Evolutionary conservation across 92 coral and sea anemone species (phyloP), one percentile per base, ranked within the genome.

Genomic region (Epizoanthus stellaris): DNA sequence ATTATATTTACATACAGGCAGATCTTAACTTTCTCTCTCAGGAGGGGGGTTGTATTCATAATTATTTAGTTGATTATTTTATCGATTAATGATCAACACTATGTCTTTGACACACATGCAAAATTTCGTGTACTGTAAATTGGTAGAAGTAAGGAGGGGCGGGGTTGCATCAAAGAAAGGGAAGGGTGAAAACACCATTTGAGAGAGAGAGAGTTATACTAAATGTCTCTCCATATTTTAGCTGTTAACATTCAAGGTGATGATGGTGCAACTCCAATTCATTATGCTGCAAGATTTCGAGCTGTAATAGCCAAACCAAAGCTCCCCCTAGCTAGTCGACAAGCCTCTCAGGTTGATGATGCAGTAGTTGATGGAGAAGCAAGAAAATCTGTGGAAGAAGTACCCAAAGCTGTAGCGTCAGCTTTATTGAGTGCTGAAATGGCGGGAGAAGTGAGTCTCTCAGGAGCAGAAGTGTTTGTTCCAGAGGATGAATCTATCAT

Each of bases 251-350:
- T 75, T 8, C 81, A 87, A 12, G 99, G 98, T 30, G 93, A 91
- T 58, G 97, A 96, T 91, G 99, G 99, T 43, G 98, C 99, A 16
- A 92, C 94, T 5, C 95, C 99, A 3, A 67, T 96, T 15, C 99
- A 96, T 74, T 96, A 79, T 92, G 98, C 99, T 7, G 98, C 99
- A 74, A 88, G 99, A 71, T 96, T 94, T 36, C 92, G 93, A n/a
- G 86, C 98, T 3, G 77, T 67, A 19, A 80, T 71, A 38, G 70
- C 79, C 84, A 85, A 76, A 30, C 81, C 80, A 21, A 74, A 63
- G 49, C 60, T 21, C 42, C 90, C 90, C 40, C 61, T 81, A 40
- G 53, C 57, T 77, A 91, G 85, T 85, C 89, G 86, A 59, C 86
- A 71, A 59, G 82, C 38, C 34, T 85, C 82, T 60, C 57, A n/a